Percentiles rank a stretch among this genome's conserved stretches.
phyloP scores from a whole-genome alignment of 2,888 invertebrate genomes.

The Balanococcus diminutus region DNA sequence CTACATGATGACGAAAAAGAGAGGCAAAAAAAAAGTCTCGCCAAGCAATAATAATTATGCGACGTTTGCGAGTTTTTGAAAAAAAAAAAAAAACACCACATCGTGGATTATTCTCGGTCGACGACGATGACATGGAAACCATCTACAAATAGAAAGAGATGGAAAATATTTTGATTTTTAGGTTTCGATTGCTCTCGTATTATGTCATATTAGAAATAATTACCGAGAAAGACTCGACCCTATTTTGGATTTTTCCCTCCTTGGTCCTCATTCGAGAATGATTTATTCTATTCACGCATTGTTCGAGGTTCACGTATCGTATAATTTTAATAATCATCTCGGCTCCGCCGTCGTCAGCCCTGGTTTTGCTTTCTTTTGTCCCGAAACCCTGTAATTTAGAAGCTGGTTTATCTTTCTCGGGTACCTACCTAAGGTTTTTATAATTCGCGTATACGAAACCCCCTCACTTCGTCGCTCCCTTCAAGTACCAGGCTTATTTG shows the following conservation, averaged over 20 bases:
- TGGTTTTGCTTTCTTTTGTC: conserved; percentile 38
- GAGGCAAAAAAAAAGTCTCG: not conserved
- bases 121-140: not conserved
- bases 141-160: not conserved
- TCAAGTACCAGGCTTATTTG: not conserved
- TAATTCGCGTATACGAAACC: not conserved
- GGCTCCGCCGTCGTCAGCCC: not conserved
- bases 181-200: conserved; percentile 14
- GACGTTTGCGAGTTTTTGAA: not conserved
- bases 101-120: not conserved
- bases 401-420: conserved; percentile 15
- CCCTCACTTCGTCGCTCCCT: not conserved
- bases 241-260: not conserved
- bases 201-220: conserved; percentile 36
- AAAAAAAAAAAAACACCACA: not conserved
- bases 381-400: conserved; percentile 34
- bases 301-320: conserved; percentile 34
- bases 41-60: not conserved
- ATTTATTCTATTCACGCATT: conserved; percentile 35
- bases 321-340: conserved; percentile 39
- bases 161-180: conserved; percentile 1
- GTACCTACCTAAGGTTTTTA: not conserved
- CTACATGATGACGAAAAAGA: not conserved
- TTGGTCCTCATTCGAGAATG: not conserved
- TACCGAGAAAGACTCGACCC: conserved; percentile 23